These are phyloP conservation scores for Drosophila cracens DNA, from an alignment of 2,888 invertebrate genomes.

Conservation along the genomic window DNA sequence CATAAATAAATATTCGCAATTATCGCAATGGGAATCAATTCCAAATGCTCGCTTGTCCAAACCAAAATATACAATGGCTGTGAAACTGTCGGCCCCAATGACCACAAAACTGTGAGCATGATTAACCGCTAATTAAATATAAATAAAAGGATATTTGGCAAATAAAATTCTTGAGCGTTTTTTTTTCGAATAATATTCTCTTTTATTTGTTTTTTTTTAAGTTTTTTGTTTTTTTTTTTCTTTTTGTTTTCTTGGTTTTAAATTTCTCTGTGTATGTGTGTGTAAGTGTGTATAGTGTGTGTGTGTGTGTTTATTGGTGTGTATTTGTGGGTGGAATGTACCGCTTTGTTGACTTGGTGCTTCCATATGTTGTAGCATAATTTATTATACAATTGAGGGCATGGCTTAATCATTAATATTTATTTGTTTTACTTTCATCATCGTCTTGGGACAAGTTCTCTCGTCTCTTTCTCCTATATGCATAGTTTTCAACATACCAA, in stretches of 20 bases:
- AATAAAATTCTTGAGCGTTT: constrained; percentile 51
- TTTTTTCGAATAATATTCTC: constrained; percentile 78
- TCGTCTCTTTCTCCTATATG: constrained; percentile 39
- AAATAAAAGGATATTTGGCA: constrained; percentile 59
- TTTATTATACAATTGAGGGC: constrained; percentile 83
- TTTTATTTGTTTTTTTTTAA: constrained; percentile 77
- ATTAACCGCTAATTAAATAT: constrained; percentile 61
- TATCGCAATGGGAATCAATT: constrained; percentile 53
- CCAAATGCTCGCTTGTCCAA: constrained; percentile 22
- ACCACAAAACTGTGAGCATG: constrained; percentile 11
- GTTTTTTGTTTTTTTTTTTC: constrained; percentile 63
- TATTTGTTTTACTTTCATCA: constrained; percentile 35
- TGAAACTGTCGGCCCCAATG: constrained; percentile 58
- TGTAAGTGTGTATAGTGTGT: constrained; percentile 30
- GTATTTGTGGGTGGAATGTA: constrained; percentile 70
- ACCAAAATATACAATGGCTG: constrained; percentile 44
- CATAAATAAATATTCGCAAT: constrained; percentile 59
- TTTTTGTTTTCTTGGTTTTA: constrained; percentile 69
- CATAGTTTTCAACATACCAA: constrained; percentile 71
- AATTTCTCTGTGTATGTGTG: constrained; percentile 46
- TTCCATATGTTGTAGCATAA: constrained; percentile 69
- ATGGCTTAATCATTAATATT: constrained; percentile 78
- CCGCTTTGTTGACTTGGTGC: constrained; percentile 75
- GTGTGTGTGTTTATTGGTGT: constrained; percentile 36
- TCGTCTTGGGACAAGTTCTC: constrained; percentile 31